Base-by-base conservation (phyloP, 2,797 vertebrate species). In the Diglossa cyanea region DNA sequence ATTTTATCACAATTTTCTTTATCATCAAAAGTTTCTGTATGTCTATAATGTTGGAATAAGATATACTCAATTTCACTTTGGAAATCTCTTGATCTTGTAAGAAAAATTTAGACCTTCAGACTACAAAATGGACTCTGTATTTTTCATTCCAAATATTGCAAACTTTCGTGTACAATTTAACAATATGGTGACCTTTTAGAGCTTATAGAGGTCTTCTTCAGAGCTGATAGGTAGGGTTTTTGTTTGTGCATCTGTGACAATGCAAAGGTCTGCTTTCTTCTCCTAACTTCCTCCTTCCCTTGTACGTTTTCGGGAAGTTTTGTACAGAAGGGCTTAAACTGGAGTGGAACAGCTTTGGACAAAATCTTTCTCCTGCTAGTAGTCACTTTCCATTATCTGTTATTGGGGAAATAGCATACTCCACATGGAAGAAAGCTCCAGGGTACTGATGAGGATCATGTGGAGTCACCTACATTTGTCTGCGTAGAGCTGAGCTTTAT, bases 381-480 rank as follows among this genome's bases (percentile, higher is more conserved):
- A 70, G 74, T 86, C 30, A 30, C 47, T 93, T 93, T 62, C 33
- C 31, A 9, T 90, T 90, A 39, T 23, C 30, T 90, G 4, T 73
- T 90, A 18, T 4, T 35, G 80, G 79, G 37, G 62, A 75, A 77
- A 75, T 26, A 20, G 73, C 50, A 26, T 37, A 10, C 7, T 68
- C 23, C 61, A 31, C 44, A 17, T 54, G 71, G 70, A 88, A 54
- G 54, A 80, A 75, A 84, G 71, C 86, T 71, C 77, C 74, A 31
- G 62, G 51, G 40, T 60, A 42, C 71, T 82, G 80, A 45, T 62
- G 67, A 78, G 71, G 77, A 86, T 91, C 84, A 40, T 33, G 66
- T 73, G 55, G 84, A 95, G 65, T 96, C 91, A 95, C 88, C 91
- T 95, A 87, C 77, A 66, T 91, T 92, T 91, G 63, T 81, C 91